Percentiles rank a stretch among this genome's conserved stretches.
Conservation (phyloP, 2,797 vertebrate species). For the Sparus aurata region DNA sequence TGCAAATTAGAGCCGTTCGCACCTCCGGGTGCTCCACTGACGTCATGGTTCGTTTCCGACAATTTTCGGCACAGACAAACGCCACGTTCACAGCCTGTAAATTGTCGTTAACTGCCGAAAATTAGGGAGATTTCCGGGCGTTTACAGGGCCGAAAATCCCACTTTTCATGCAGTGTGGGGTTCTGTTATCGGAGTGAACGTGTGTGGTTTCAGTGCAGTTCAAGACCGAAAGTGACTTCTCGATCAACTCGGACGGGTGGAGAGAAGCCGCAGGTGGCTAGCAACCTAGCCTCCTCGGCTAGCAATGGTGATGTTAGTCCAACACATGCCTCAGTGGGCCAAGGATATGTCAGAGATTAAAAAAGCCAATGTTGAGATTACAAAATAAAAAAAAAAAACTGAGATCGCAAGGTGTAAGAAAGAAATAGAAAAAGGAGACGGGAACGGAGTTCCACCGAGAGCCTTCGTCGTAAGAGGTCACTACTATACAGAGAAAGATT, state of each 20-base stretch:
- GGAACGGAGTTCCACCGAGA: not conserved
- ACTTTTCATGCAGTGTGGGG: no score
- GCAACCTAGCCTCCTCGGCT: not conserved
- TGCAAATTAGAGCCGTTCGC: no score
- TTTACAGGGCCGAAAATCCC: no score
- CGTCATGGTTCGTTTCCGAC: no score
- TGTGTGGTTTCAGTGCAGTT: not conserved
- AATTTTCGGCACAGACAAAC: no score
- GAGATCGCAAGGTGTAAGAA: not conserved
- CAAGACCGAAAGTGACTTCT: not conserved
- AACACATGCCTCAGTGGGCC: conserved; percentile 2
- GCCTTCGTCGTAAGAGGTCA: not conserved
- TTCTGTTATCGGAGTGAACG: no score
- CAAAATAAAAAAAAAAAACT: not conserved
- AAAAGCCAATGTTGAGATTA: not conserved
- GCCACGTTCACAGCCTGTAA: no score
- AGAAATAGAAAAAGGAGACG: conserved; percentile 14
- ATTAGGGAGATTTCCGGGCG: no score
- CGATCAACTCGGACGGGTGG: not conserved
- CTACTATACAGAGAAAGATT: not conserved
- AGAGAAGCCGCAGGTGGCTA: not conserved
- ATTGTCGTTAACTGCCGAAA: no score
- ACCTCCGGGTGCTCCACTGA: no score
- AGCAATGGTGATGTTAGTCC: not conserved
- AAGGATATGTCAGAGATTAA: not conserved